Evolutionary conservation across 2,113 vertebrate genomes (phyloP), one percentile per base, ranked within the genome.

Genomic region (Laterallus jamaicensis): DNA sequence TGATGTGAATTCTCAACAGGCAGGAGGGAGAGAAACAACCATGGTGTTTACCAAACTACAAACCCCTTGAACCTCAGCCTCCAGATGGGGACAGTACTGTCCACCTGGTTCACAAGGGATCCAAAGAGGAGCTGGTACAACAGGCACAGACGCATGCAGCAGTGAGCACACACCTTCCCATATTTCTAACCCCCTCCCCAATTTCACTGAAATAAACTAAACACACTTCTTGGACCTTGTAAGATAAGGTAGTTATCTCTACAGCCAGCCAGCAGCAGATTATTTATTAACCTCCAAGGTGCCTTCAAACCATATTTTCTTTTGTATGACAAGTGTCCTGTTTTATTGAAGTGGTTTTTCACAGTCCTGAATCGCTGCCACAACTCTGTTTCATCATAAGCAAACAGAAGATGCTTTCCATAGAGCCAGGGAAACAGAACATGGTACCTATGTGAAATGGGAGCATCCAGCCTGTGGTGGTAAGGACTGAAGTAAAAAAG

Each of bases 201-300:
- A 5, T 78, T 78, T 49, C 16, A 25, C 11, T 75, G 83, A 55
- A 82, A 78, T 11, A 82, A 78, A 88, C 64, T 32, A 44, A 73
- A 90, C 81, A 52, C 80, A 49, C 19, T 54, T 89, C 69, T 71
- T 60, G n/a, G 83, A 26, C 77, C 68, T 78, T 92, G 76, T 86
- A 86, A 75, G 86, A 86, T 91, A 88, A 93, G 88, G 68, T 71
- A 89, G 80, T 86, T 96, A 88, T 75, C 56, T 81, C 80, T 15
- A 7, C 47, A 59, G 86, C 80, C 88, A 95, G 82, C 35, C 85
- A 93, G 82, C 59, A 88, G 86, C 49, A 88, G 86, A 81, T 21
- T 86, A 93, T 97, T 95, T 97, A 97, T 68, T 81, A 83, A 42
- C 66, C 90, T 73, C 88, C 22, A 49, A 29, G 91, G 44, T 10